A percentile compares a stretch with the other conserved stretches of the same genome.
Evolutionary conservation across 64 coral and sea anemone species (phyloP).

Genomic region (Stylophora pistillata): DNA sequence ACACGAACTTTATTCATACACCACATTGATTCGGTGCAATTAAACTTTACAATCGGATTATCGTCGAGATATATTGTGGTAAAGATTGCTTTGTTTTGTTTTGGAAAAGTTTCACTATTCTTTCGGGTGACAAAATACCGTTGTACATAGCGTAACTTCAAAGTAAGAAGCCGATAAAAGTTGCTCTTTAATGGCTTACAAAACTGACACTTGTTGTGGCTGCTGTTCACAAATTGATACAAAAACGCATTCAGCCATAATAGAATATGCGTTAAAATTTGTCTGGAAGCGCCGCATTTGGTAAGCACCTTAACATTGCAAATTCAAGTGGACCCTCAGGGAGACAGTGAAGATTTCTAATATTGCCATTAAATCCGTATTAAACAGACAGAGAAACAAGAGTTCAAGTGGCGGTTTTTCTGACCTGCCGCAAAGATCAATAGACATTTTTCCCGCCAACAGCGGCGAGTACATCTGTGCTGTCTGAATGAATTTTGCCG

Average conservation of each 20-base stretch:
- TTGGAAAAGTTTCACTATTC: neutral
- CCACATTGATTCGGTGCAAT: neutral
- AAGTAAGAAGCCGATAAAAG: neutral
- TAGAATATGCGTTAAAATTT: neutral
- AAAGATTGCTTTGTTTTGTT: neutral
- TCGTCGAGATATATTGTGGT: neutral
- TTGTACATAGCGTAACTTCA: neutral
- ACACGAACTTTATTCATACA: neutral
- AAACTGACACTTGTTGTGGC: neutral
- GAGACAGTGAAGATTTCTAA: neutral
- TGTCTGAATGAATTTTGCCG: conserved; percentile 5
- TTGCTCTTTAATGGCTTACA: neutral
- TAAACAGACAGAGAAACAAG: neutral
- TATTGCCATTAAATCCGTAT: neutral
- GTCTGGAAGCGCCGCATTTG: neutral
- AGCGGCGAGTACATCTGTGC: conserved; percentile 12
- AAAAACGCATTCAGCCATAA: neutral
- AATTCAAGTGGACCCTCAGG: neutral
- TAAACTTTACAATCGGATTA: neutral
- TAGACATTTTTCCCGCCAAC: neutral
- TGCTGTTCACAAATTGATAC: neutral
- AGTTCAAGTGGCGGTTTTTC: neutral
- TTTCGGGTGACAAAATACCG: neutral
- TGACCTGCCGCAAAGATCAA: neutral
- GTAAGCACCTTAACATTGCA: neutral